Evolutionary conservation across 1,140 invertebrate genomes (phyloP).

Genomic region (Thaumetopoea pityocampa): DNA sequence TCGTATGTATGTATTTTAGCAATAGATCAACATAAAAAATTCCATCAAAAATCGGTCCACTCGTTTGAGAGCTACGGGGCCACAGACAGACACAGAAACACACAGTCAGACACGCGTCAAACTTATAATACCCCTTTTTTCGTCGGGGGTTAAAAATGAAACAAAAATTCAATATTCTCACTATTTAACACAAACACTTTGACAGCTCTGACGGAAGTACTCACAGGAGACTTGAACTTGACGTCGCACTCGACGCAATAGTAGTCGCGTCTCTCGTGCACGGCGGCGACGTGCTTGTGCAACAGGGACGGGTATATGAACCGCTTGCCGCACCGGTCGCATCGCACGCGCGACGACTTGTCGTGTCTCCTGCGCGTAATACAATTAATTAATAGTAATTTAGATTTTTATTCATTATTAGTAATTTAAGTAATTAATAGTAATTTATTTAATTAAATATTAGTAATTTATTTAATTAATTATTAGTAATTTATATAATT

Average conservation of each 20-base stretch:
- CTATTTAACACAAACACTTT: background rate
- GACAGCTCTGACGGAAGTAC: constrained; percentile 2
- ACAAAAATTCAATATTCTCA: too few relatives aligned
- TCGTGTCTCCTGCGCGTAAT: constrained; percentile 41
- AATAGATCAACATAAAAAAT: too few relatives aligned
- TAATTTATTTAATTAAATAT: background rate
- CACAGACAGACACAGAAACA: too few relatives aligned
- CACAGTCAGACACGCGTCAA: too few relatives aligned
- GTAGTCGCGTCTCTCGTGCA: constrained; percentile 48
- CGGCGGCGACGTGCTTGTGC: constrained; percentile 43
- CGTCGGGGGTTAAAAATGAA: too few relatives aligned
- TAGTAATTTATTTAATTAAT: too few relatives aligned
- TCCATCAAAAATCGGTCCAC: too few relatives aligned
- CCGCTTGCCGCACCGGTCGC: constrained; percentile 41
- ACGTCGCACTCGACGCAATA: constrained; percentile 71
- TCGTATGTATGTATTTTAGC: too few relatives aligned
- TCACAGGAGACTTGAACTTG: constrained; percentile 57
- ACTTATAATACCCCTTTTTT: too few relatives aligned
- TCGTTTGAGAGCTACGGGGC: too few relatives aligned
- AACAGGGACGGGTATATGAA: constrained; percentile 60
- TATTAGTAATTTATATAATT: too few relatives aligned
- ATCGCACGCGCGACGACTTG: constrained; percentile 35
- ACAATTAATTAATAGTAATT: background rate
- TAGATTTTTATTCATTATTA: background rate
- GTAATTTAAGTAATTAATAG: background rate